Base-by-base conservation (phyloP, 2,888 invertebrate species). In the Drosophila paramelanica region DNA sequence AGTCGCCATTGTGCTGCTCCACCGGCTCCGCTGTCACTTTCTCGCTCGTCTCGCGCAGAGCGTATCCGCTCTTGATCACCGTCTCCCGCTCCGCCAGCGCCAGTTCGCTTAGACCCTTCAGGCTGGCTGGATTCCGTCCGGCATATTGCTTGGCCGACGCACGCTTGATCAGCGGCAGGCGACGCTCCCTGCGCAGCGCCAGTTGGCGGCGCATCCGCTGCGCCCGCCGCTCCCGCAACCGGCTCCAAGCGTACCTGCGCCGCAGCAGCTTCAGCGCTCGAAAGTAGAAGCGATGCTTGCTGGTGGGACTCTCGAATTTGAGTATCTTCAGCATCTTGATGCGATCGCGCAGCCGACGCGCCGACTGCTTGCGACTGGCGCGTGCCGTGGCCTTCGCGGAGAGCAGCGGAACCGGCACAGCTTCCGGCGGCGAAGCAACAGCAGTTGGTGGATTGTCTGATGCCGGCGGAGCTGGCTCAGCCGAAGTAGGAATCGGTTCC, bases 161-260 rank as follows among this genome's bases (percentile, higher is more conserved):
- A 13, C 88, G 72, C 64, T 89, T 91, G 17, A 89, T 89, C 3
- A 89, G 61, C 0, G 90, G 90, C 59, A 90, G 62, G 38, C 78
- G 82, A 6, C 79, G 81, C 51, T 90, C 88, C 46, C 70, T 82
- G 10, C 73, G 51, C 5, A 67, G 58, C 1, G 70, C 55, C 46
- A 89, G 41, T 13, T 84, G 82, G 7, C 81, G 69, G 0, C 74
- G 73, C n/a, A 88, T 61, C 2, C 73, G 62, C 2, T 65, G 43
- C 0, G 46, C 2, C 0, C 87, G 73, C 14, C 67, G 62, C 38
- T 68, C 20, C 0, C 78, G 62, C 25, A 38, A 31, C 3, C 56
- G 50, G 5, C 51, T 43, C 17, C 53, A 41, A 1, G 88, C 79
- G 25, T 43, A 73, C 1, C 57, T 20, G 8, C 70, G 49, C 0